phyloP scores from a whole-genome alignment of 1,140 invertebrate genomes.

The Conus betulinus region DNA sequence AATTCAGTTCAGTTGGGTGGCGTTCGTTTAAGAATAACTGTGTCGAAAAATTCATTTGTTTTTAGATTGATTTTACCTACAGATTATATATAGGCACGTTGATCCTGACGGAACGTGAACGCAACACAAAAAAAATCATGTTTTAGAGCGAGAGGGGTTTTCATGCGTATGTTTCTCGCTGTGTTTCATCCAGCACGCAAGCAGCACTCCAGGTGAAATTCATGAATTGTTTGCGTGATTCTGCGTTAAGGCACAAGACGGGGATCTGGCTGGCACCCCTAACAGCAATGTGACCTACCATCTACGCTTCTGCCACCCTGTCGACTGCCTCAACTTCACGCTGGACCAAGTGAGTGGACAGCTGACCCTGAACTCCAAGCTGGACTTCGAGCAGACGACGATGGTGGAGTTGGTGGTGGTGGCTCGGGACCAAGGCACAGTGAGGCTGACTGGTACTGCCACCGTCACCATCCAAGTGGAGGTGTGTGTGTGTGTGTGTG shows the following conservation, averaged over 20 bases:
- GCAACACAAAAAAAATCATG: too few relatives aligned
- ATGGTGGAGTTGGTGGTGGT: constrained; percentile 11
- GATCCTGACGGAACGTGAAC: too few relatives aligned
- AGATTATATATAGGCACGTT: too few relatives aligned
- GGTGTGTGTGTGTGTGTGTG: background rate
- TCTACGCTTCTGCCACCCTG: background rate
- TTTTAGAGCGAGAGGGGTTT: background rate
- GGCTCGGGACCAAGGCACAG: constrained; percentile 5
- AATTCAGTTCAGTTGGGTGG: too few relatives aligned
- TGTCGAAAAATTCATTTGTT: too few relatives aligned
- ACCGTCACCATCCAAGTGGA: background rate
- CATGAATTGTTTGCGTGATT: background rate
- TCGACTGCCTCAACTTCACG: background rate
- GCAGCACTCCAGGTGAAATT: background rate
- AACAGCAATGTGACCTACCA: constrained; percentile 44
- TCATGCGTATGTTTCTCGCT: background rate
- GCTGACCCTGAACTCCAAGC: background rate
- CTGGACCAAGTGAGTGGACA: background rate
- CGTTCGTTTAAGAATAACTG: too few relatives aligned
- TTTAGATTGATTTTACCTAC: too few relatives aligned
- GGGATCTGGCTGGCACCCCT: constrained; percentile 44
- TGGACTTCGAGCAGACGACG: constrained; percentile 22
- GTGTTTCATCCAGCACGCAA: too few relatives aligned
- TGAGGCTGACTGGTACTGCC: background rate
- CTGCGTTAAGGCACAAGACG: constrained; percentile 46